Base-by-base conservation (phyloP, 2,888 invertebrate genomes). In the Copidosoma aretas region DNA sequence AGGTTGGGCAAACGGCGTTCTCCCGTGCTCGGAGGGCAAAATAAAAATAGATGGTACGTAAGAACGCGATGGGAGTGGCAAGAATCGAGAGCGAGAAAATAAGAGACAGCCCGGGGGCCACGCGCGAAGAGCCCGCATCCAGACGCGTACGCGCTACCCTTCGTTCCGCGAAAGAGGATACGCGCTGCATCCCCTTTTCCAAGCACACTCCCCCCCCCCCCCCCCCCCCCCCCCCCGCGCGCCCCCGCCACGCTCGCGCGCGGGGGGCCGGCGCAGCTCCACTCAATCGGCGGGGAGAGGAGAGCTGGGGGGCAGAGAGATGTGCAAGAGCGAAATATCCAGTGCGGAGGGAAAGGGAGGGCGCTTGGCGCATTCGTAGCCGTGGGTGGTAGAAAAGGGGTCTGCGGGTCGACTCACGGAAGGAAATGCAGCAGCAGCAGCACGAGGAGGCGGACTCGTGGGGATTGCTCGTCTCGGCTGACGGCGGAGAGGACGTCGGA, bases 151-250 rank as follows among this genome's bases (percentile, higher is more conserved):
- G 43, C 12, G 14, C 3, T 17, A 49, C 64, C 60, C 71, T 65
- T 71, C 60, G 69, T 73, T 73, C 65, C 60, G 56, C 64, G 65
- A 61, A 64, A 58, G 53, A 61, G 53, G 60, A 61, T 61, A 64
- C 61, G 61, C 61, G 21, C 41, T n/a, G n/a, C n/a, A n/a, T n/a
- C n/a, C 19, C 19, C 19, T 58, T 39, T n/a, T 41, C 43, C 43
- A 41, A 10, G 25, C 25, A 5, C 39, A 19, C 67, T 21, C 15
- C 22, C 19, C 24, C 15, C 53, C 21, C 21, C 53, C 15, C 22
- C 10, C 8, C 41, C 10, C 17, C 56, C 25, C 17, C 39, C n/a
- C 67, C 32, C 15, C 22, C 19, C 24, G 24, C 53, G 53, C 21
- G 21, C 15, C 22, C 10, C 43, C 12, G 3, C 43, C 12, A 46